These are phyloP conservation scores for Chouioia cunea DNA, from an alignment of 2,888 invertebrate species.

Conservation along the genomic window DNA sequence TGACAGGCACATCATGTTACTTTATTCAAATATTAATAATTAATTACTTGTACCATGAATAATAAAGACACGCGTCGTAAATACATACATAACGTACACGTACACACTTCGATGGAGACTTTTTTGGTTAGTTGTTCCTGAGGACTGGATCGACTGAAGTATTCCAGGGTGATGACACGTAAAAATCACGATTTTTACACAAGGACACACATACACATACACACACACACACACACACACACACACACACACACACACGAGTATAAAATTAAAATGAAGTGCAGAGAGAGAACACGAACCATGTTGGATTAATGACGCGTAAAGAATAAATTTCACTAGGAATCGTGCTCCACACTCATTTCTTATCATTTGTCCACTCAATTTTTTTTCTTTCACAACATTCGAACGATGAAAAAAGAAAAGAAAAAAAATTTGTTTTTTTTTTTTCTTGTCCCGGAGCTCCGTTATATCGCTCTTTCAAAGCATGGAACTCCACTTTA, in stretches of 20 bases:
- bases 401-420: conserved; percentile 29
- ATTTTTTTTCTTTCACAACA: conserved; percentile 38
- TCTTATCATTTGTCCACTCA: conserved; percentile 38
- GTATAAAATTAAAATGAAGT: conserved; percentile 44
- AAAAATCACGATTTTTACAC: too few relatives aligned
- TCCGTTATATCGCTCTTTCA: conserved; percentile 50
- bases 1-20: conserved; percentile 63
- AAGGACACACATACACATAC: conserved; percentile 21
- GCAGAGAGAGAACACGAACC: conserved; percentile 26
- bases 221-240: conserved; percentile 35
- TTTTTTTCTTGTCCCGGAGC: conserved; percentile 49
- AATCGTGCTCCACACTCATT: conserved; percentile 42
- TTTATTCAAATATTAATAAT: conserved; percentile 66
- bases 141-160: conserved; percentile 52
- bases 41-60: conserved; percentile 66
- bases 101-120: conserved; percentile 55
- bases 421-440: conserved; percentile 48
- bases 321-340: conserved; percentile 36
- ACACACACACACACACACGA: conserved; percentile 36
- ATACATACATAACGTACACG: conserved; percentile 51
- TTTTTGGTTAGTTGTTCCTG: conserved; percentile 65
- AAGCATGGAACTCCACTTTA: conserved; percentile 53
- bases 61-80: conserved; percentile 58
- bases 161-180: conserved; percentile 16
- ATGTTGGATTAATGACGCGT: conserved; percentile 28